Evolutionary conservation across 2,113 vertebrate species (phyloP).

Genomic region (Tetrao urogallus): DNA sequence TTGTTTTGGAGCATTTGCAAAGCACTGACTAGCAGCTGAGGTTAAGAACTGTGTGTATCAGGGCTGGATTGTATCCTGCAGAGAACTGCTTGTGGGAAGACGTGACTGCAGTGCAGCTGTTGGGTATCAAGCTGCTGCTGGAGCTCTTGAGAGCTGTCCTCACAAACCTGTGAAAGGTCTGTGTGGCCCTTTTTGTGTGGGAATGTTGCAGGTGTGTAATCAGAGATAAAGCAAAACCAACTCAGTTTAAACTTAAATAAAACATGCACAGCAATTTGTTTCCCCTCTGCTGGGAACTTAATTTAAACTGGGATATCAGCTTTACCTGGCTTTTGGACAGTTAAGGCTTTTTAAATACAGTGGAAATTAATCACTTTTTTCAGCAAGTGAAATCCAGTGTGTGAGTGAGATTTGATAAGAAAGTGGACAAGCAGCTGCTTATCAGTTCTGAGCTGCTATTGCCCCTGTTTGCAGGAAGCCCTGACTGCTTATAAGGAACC

Average conservation of each 20-base stretch:
- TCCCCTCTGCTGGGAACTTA: not conserved
- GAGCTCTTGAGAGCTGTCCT: slow-evolving; percentile 19
- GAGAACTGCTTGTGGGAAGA: not conserved
- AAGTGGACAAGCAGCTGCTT: not conserved
- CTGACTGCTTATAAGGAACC: not conserved
- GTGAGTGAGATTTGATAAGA: not conserved
- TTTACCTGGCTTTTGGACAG: not conserved
- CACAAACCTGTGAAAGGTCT: not conserved
- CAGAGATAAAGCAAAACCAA: not conserved
- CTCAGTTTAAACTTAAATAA: not conserved
- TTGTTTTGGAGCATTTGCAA: not conserved
- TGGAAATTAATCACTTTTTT: not conserved
- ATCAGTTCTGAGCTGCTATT: not conserved
- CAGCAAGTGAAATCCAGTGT: not conserved
- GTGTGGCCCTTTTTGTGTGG: not conserved
- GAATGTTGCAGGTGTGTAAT: slow-evolving; percentile 7
- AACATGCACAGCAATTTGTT: not conserved
- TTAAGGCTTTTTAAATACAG: not conserved
- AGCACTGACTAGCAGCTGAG: not conserved
- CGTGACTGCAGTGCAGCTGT: not conserved
- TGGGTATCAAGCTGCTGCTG: not conserved
- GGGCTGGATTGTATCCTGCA: not conserved
- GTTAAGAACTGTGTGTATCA: not conserved
- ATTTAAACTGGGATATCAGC: not conserved
- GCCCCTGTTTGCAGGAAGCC: not conserved